These are phyloP conservation scores for Drosophila kambysellisi DNA, from an alignment of 2,888 invertebrate genomes.

Conservation along the genomic window DNA sequence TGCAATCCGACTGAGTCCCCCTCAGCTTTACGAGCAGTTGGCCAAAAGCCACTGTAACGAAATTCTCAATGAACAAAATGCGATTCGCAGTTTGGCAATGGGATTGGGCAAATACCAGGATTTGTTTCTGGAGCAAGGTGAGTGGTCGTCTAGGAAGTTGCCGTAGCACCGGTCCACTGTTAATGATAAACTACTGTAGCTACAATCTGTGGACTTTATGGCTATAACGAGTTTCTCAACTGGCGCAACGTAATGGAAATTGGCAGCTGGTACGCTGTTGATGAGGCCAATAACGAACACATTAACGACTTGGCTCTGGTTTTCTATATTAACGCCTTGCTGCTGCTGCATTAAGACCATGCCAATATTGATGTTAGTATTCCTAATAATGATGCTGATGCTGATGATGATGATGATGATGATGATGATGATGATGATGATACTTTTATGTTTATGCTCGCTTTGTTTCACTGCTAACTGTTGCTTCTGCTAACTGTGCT, in stretches of 20 bases:
- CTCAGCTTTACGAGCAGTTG: constrained; percentile 67
- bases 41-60: constrained; percentile 72
- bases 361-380: constrained; percentile 6
- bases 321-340: constrained; percentile 76
- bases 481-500: constrained; percentile 31
- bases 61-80: constrained; percentile 78
- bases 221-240: constrained; percentile 81
- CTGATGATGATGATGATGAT: constrained; percentile 9
- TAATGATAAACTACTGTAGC: constrained; percentile 54
- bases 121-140: constrained; percentile 83
- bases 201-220: constrained; percentile 79
- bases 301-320: constrained; percentile 77
- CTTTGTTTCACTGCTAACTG: not conserved
- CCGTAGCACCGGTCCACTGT: not conserved
- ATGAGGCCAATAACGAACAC: constrained; percentile 54
- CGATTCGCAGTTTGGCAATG: constrained; percentile 74
- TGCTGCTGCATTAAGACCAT: constrained; percentile 69
- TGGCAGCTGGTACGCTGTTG: constrained; percentile 61
- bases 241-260: constrained; percentile 77
- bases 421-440: constrained; percentile 21
- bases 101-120: constrained; percentile 80
- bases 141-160: not conserved
- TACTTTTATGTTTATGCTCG: not conserved
- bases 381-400: constrained; percentile 29
- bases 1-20: constrained; percentile 63